These are phyloP conservation scores for Platyura marginata DNA, from an alignment of 1,140 invertebrate genomes.

Conservation along the genomic window DNA sequence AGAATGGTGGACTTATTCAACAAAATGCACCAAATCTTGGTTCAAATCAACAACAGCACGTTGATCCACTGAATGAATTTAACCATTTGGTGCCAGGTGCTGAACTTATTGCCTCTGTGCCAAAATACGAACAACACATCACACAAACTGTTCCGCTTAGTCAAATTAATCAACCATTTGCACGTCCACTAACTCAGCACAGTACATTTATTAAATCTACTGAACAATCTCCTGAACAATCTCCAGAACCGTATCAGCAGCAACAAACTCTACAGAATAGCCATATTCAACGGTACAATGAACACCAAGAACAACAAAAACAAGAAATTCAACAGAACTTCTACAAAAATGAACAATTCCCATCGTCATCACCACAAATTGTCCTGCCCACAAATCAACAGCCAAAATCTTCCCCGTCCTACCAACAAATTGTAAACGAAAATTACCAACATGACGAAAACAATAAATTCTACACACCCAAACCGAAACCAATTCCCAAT, in stretches of 20 bases:
- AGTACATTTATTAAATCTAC: neutral
- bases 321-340: neutral
- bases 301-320: neutral
- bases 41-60: conserved; percentile 6
- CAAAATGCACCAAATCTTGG: neutral
- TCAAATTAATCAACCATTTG: neutral
- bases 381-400: neutral
- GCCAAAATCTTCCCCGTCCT: neutral
- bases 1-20: neutral
- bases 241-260: conserved; percentile 4
- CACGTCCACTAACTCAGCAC: neutral
- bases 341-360: neutral
- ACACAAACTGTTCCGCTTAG: conserved; percentile 26
- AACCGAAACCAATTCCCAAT: neutral
- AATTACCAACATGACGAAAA: too few relatives aligned
- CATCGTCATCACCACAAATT: neutral
- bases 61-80: conserved; percentile 20
- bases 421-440: too few relatives aligned
- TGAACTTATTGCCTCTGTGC: conserved; percentile 50
- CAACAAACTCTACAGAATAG: conserved; percentile 11
- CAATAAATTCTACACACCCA: neutral
- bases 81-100: conserved; percentile 35
- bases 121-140: conserved; percentile 57
- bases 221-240: conserved; percentile 5
- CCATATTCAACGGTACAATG: neutral